phyloP scores from a whole-genome alignment of 2,113 vertebrate species.

The Syrmaticus mikado region DNA sequence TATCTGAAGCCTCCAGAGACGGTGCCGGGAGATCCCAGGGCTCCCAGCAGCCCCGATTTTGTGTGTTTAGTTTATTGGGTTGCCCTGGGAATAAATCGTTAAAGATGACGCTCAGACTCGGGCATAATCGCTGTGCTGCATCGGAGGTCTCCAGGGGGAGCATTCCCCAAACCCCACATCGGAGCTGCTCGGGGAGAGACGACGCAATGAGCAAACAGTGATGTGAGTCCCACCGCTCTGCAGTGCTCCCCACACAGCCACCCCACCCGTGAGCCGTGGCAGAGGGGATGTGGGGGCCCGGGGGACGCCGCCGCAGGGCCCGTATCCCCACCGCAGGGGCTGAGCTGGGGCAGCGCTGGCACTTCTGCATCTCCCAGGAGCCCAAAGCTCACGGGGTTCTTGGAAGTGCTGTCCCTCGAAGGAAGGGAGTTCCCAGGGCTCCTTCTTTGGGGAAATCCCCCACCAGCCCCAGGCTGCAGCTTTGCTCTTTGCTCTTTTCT shows the following conservation, averaged over 20 bases:
- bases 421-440: constrained; percentile 61
- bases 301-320: neutral
- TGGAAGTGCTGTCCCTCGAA: constrained; percentile 32
- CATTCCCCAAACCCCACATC: constrained; percentile 44
- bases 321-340: no score
- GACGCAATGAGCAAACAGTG: constrained; percentile 28
- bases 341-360: no score
- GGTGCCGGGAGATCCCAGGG: constrained; percentile 29
- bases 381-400: neutral
- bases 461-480: constrained; percentile 39
- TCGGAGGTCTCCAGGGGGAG: constrained; percentile 53
- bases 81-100: constrained; percentile 67
- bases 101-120: constrained; percentile 32
- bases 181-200: constrained; percentile 28
- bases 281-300: neutral
- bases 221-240: constrained; percentile 7
- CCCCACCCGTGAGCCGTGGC: neutral
- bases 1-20: constrained; percentile 29
- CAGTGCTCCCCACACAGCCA: neutral
- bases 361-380: neutral
- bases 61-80: constrained; percentile 70
- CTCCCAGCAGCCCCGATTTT: constrained; percentile 59
- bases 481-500: constrained; percentile 13
- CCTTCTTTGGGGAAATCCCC: constrained; percentile 51
- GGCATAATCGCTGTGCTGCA: constrained; percentile 33